phyloP scores from a whole-genome alignment of 2,113 vertebrate species.

The Salvelinus sp. region DNA sequence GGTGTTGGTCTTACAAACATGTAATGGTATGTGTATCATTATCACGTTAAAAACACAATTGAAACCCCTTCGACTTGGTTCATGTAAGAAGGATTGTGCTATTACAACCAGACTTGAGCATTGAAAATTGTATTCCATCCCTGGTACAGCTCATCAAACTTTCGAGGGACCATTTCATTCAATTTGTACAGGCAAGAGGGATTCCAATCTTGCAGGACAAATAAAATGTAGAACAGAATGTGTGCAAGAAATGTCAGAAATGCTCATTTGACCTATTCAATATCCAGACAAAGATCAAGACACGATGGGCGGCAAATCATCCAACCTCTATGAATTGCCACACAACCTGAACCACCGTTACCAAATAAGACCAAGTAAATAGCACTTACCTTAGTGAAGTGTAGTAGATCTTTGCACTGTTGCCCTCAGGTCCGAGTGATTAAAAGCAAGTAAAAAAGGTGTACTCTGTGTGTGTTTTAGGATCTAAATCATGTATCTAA shows the following conservation, averaged over 20 bases:
- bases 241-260: not conserved
- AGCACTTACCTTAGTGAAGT: constrained; percentile 64
- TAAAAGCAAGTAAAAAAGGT: not conserved
- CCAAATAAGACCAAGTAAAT: constrained; percentile 16
- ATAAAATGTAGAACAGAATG: not conserved
- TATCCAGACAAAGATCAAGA: not conserved
- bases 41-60: not conserved
- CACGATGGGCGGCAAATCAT: not conserved
- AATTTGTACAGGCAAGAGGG: not conserved
- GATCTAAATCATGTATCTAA: too few species aligned
- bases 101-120: not conserved
- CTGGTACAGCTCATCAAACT: not conserved
- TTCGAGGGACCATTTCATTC: not conserved
- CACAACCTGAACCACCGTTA: constrained; percentile 8
- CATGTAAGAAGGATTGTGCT: not conserved
- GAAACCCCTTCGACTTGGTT: not conserved
- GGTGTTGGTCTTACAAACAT: not conserved
- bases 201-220: not conserved
- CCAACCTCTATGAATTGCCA: not conserved
- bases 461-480: not conserved
- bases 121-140: not conserved
- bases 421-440: constrained; percentile 4
- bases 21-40: not conserved
- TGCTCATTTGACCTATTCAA: not conserved
- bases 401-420: not conserved